A percentile compares a stretch with the other conserved stretches of the same genome.
phyloP scores from a whole-genome alignment of 2,888 invertebrate species.

The Campoletis raptor region DNA sequence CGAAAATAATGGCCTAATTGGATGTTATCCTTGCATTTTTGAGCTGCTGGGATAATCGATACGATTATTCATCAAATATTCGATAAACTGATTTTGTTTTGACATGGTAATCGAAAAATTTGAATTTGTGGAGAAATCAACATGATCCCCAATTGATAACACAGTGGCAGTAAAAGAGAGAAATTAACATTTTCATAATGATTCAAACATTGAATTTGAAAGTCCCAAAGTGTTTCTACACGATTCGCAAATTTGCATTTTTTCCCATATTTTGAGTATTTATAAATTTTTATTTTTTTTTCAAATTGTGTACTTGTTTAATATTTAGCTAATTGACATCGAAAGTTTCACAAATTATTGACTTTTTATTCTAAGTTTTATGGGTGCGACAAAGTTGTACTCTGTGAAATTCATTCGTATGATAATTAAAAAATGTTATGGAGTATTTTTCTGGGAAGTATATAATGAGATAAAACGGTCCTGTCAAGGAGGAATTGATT shows the following conservation, averaged over 20 bases:
- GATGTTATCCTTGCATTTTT: neutral
- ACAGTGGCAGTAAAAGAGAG: neutral
- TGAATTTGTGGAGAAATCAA: neutral
- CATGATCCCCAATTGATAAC: neutral
- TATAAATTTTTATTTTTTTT: neutral
- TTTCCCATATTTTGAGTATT: neutral
- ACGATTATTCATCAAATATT: neutral
- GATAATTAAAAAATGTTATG: neutral
- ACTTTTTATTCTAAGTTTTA: neutral
- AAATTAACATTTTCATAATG: neutral
- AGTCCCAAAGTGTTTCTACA: neutral
- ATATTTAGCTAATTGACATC: neutral
- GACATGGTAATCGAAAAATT: neutral
- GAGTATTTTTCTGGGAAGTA: neutral
- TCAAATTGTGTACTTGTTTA: neutral
- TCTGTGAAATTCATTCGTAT: neutral
- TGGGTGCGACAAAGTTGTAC: neutral
- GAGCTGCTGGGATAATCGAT: neutral
- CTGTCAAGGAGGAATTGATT: neutral
- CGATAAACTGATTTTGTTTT: neutral
- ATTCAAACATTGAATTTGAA: neutral
- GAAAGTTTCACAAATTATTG: neutral
- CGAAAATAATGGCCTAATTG: neutral
- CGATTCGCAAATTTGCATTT: neutral
- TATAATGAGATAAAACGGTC: neutral